Evolutionary conservation across 2,888 invertebrate genomes (phyloP).

Genomic region (Patella caerulea): DNA sequence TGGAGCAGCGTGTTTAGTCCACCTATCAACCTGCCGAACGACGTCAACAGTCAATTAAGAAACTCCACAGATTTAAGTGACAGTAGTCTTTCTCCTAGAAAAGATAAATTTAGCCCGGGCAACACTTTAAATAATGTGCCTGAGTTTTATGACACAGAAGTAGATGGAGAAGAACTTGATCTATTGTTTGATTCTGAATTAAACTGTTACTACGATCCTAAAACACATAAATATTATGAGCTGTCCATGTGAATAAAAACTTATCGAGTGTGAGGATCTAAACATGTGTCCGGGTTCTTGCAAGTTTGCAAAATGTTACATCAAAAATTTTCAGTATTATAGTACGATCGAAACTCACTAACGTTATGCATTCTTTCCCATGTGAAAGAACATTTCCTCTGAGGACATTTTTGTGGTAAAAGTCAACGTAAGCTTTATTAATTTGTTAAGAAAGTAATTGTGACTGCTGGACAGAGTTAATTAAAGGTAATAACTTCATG

Average conservation of each 20-base stretch:
- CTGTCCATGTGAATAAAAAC: slow-evolving; percentile 38
- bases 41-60: slow-evolving; percentile 25
- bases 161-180: slow-evolving; percentile 67
- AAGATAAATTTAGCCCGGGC: slow-evolving; percentile 15
- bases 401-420: too few species aligned
- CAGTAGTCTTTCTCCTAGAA: slow-evolving; percentile 11
- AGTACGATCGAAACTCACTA: too few species aligned
- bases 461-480: too few species aligned
- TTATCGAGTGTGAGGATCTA: too few species aligned
- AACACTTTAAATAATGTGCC: not conserved
- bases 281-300: too few species aligned
- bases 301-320: too few species aligned
- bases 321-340: too few species aligned
- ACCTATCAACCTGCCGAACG: slow-evolving; percentile 59
- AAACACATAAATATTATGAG: slow-evolving; percentile 69
- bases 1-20: slow-evolving; percentile 69
- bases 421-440: too few species aligned
- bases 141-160: slow-evolving; percentile 31
- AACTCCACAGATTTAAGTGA: not conserved
- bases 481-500: too few species aligned
- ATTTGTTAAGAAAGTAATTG: too few species aligned
- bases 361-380: too few species aligned
- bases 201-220: slow-evolving; percentile 70
- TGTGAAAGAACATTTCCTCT: too few species aligned
- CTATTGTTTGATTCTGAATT: slow-evolving; percentile 68